Evolutionary conservation across 53 echinoderm and acorn worm species (phyloP), one percentile per base, ranked within the genome.

Genomic region (Henricia sp.): DNA sequence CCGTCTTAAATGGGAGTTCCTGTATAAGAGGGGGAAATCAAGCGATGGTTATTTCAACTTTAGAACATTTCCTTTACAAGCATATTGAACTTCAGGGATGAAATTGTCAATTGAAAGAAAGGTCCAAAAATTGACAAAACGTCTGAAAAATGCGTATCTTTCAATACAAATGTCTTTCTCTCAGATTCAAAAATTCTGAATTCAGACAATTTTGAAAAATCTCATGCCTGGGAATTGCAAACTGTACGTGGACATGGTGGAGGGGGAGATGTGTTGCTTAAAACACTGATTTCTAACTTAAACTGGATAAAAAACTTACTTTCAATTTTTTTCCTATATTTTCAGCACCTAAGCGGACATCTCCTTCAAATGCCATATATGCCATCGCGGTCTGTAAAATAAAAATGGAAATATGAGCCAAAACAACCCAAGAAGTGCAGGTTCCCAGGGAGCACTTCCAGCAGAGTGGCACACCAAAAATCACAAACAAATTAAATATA

Each of bases 281-380:
- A 0, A 53, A 53, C 53, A 0, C 23, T 53, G 11, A 17, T 23
- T 20, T 10, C 14, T 39, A 0, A 17, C 16, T 13, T 11, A 14
- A 26, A 74, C 52, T 19, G 25, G 20, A 16, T 54, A 30, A 28
- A 29, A 35, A 35, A 73, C 88, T 11, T 82, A 88, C 88, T 82
- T 39, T 44, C 11, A 88, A 56, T 69, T 88, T 82, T 20, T 35
- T 29, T 16, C 37, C 46, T 4, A 88, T 88, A 12, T 52, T 46
- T 50, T 28, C 39, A 32, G 17, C 30, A 1, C 88, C 88, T 25
- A 36, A 26, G 14, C 12, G 67, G 0, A 1, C 0, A 6, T 17
- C 41, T 11, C 88, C 88, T 70, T 88, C 88, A 70, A 88, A 88
- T 19, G 69, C 69, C 80, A 88, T 57, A 13, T 50, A 35, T 14